Percentiles rank a stretch among this genome's conserved stretches.
Conservation (phyloP, 2,888 invertebrate genomes). For the Megalurothrips usitatus region DNA sequence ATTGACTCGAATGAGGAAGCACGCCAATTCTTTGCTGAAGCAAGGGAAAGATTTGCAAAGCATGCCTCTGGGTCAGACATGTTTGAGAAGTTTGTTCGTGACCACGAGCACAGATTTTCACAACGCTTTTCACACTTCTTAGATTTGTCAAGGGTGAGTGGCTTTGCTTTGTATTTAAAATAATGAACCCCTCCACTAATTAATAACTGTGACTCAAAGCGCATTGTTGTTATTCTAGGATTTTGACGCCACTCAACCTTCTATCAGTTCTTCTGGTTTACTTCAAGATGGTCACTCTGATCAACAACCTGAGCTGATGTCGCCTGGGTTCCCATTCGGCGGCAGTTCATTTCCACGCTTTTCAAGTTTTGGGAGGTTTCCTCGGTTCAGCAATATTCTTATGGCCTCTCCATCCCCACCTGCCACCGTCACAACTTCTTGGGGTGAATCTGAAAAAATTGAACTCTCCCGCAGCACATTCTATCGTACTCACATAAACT, state of each 20-base stretch:
- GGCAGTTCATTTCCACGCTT: neutral
- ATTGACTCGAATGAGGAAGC: slow-evolving; percentile 9
- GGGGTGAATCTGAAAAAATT: slow-evolving; percentile 1
- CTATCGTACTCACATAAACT: slow-evolving; percentile 6
- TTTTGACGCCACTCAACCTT: neutral
- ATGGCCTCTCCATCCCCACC: neutral
- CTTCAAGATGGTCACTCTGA: neutral
- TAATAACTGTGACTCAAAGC: neutral
- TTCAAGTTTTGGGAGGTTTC: neutral
- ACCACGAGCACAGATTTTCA: slow-evolving; percentile 12
- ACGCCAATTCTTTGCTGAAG: neutral
- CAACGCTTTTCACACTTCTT: slow-evolving; percentile 17
- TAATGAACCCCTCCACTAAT: neutral
- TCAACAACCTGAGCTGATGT: neutral
- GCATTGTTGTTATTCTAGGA: neutral
- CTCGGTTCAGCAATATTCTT: neutral
- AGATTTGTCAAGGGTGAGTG: neutral
- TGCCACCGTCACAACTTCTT: neutral
- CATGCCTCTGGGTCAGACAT: neutral
- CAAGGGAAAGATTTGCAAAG: slow-evolving; percentile 4
- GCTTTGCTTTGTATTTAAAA: neutral
- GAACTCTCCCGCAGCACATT: neutral
- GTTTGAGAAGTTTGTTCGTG: slow-evolving; percentile 20
- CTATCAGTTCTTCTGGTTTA: neutral
- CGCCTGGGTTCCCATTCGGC: neutral